These are phyloP conservation scores for Azorinus chamasolen DNA, from an alignment of 2,888 invertebrate species.

Conservation along the genomic window DNA sequence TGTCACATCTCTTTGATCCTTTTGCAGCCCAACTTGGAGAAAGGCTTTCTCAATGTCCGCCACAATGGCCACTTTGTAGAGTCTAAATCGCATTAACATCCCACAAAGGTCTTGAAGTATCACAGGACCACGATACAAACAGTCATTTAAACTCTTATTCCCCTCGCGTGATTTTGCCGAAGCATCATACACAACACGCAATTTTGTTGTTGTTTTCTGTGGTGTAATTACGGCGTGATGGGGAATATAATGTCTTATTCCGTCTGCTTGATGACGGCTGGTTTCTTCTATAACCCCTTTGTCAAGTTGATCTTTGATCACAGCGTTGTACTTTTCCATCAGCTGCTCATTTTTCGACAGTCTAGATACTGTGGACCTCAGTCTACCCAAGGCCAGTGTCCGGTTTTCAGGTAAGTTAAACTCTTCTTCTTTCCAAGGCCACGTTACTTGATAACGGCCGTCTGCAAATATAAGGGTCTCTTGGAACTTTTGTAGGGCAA, in stretches of 20 bases:
- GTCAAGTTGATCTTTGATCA: conserved; percentile 15
- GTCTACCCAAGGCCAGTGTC: conserved; percentile 21
- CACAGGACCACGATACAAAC: conserved; percentile 28
- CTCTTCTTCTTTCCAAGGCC: conserved; percentile 27
- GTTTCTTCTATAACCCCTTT: conserved; percentile 33
- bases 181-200: conserved; percentile 23
- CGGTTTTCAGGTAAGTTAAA: conserved; percentile 24
- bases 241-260: conserved; percentile 14
- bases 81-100: conserved; percentile 26
- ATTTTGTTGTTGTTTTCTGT: conserved; percentile 25
- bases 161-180: conserved; percentile 7
- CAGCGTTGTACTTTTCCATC: conserved; percentile 8
- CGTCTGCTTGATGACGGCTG: background rate
- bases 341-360: conserved; percentile 20
- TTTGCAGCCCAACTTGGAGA: conserved; percentile 25
- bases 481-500: conserved; percentile 10
- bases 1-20: conserved; percentile 31
- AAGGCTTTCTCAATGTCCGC: conserved; percentile 49
- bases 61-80: conserved; percentile 14
- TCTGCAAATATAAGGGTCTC: conserved; percentile 3
- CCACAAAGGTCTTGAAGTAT: conserved; percentile 28
- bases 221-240: conserved; percentile 32
- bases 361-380: conserved; percentile 8
- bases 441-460: conserved; percentile 24
- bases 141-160: conserved; percentile 29